Conservation (phyloP, 2,113 vertebrate species). For the Euleptes europaea region DNA sequence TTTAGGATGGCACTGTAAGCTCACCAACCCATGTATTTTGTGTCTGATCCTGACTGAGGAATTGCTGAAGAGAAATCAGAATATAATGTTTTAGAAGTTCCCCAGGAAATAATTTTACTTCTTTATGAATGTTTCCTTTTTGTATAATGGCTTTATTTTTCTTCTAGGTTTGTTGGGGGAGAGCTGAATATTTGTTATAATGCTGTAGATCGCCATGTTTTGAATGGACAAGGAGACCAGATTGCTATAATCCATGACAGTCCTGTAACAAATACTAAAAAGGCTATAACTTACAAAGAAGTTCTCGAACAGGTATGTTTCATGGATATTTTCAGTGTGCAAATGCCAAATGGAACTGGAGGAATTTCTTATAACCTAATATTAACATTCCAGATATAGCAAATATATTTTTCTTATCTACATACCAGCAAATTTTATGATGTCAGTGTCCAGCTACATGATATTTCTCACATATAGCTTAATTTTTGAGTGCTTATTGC, state of each 20-base stretch:
- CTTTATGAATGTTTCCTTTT: not conserved
- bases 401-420: not conserved
- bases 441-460: not conserved
- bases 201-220: constrained; percentile 91
- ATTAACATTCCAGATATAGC: not conserved
- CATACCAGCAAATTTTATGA: not conserved
- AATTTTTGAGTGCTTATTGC: not conserved
- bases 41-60: no score
- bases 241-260: constrained; percentile 93
- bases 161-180: constrained; percentile 90
- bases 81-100: not conserved
- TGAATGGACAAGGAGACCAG: constrained; percentile 86
- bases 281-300: constrained; percentile 85
- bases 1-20: no score
- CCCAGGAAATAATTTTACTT: not conserved
- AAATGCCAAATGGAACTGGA: not conserved
- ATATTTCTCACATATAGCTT: not conserved
- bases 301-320: constrained; percentile 86
- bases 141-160: not conserved
- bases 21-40: no score
- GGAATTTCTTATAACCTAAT: not conserved
- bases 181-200: constrained; percentile 95
- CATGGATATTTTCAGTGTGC: not conserved
- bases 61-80: not conserved
- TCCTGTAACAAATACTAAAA: constrained; percentile 88